Evolutionary conservation across 2,888 invertebrate genomes (phyloP), one percentile per base, ranked within the genome.

Genomic region (Brachyptera risi): DNA sequence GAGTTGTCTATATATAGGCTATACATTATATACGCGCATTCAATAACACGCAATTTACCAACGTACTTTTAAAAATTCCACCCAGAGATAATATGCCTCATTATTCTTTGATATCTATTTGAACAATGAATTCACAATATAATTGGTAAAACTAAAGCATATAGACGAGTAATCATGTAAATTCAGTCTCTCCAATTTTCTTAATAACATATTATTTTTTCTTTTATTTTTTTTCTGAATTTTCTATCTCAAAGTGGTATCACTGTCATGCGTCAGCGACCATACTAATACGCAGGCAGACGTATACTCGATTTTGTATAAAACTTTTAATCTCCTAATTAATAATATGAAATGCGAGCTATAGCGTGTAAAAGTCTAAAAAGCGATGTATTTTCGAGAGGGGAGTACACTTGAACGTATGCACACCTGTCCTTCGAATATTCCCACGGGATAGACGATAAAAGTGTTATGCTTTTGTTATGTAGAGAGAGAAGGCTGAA

Each of bases 341-440:
- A 42, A 42, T 42, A 42, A 7, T 21, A 42, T 42, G 21, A 19
- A 42, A 42, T 42, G 42, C 21, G 21, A 17, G 42, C 7, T 42
- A 42, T n/a, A 42, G 21, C 42, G 42, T 42, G 42, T 17, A 15
- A 42, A 42, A 17, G 35, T 42, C 19, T 17, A 19, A 42, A n/a
- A 5, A 21, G 7, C 17, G 42, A 21, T 42, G 19, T 42, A 21
- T 17, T n/a, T 5, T 11, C 3, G 3, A 42, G 42, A 42, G 42
- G 42, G 42, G 42, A 15, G n/a, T 21, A 19, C 19, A 21, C n/a
- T 42, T 42, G 19, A 21, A n/a, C n/a, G n/a, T n/a, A n/a, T n/a
- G n/a, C n/a, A 42, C 42, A 42, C 42, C 42, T 42, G 42, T 17
- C 42, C 42, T 42, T 42, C 42, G 42, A 17, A 17, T 19, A 42